Evolutionary conservation across 1,140 invertebrate genomes (phyloP), one percentile per base, ranked within the genome.

Genomic region (Hormaphis cornu): DNA sequence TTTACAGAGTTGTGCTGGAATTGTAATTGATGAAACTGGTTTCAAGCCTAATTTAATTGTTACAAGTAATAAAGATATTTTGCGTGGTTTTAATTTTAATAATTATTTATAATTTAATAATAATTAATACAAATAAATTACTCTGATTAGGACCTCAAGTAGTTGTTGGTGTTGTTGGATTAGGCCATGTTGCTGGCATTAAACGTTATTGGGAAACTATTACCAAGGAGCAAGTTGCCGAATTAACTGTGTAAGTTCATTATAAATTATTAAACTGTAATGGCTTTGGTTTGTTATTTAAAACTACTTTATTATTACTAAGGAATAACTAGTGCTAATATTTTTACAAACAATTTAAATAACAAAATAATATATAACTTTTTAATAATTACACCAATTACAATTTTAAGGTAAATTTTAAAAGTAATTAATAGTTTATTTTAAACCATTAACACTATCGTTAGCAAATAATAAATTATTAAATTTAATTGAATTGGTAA

Each of bases 81-180:
- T 53, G 4, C 20, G n/a, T 44, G 14, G 33, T 35, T 53, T 52
- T 70, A 20, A 8, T 7, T 40, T 71, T 18, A 22, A 22, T 56
- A 26, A 20, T 54, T 18, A 52, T 2, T n/a, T 6, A 26, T 26
- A 50, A 26, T 26, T 4, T n/a, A n/a, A n/a, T n/a, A 16, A 26
- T 26, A 52, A 33, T 30, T 53, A 18, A 53, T 5, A n/a, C n/a
- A 40, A 40, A 24, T 20, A 12, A 50, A 58, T 40, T 10, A 40
- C 26, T 66, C 35, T n/a, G 14, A 66, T 30, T 48, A 66, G 61
- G 20, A 24, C 71, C 71, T 52, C 70, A 80, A 14, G 80, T 80
- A 71, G 88, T 96, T 24, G 94, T 98, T 26, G 95, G 91, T 58
- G 89, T 98, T 16, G 94, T 98, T 22, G 95, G 95, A 6, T 91